Evolutionary conservation across 2,797 vertebrate genomes (phyloP).

Genomic region (Cheirogaleus major): DNA sequence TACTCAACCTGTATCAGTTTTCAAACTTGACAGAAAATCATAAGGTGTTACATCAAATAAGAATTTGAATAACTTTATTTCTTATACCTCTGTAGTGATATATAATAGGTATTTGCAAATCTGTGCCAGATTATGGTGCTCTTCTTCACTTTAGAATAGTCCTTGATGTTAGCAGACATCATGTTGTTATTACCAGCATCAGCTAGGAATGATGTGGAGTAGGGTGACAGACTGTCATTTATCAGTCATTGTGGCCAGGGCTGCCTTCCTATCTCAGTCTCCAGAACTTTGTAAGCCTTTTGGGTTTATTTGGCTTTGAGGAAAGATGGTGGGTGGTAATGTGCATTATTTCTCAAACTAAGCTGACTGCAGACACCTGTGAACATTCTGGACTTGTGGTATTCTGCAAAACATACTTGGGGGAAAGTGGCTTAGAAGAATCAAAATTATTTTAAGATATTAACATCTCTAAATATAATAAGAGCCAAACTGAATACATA

Average conservation of each 20-base stretch:
- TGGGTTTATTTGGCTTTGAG: not conserved
- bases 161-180: not conserved
- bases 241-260: not conserved
- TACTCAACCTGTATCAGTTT: not conserved
- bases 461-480: slow-evolving; percentile 33
- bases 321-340: not conserved
- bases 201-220: not conserved
- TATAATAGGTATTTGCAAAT: not conserved
- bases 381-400: not conserved
- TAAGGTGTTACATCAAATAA: not conserved
- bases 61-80: not conserved
- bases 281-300: not conserved
- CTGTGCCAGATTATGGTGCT: not conserved
- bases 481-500: slow-evolving; percentile 47
- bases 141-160: not conserved
- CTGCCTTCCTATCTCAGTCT: not conserved
- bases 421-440: slow-evolving; percentile 9
- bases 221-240: not conserved
- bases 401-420: not conserved
- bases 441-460: slow-evolving; percentile 42
- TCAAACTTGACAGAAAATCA: slow-evolving; percentile 11
- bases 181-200: not conserved
- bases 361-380: not conserved
- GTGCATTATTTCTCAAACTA: not conserved
- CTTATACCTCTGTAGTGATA: not conserved